Percentiles rank a stretch among this genome's conserved stretches.
phyloP scores from a whole-genome alignment of 2,113 vertebrate genomes.

The Phodopus roborovskii region DNA sequence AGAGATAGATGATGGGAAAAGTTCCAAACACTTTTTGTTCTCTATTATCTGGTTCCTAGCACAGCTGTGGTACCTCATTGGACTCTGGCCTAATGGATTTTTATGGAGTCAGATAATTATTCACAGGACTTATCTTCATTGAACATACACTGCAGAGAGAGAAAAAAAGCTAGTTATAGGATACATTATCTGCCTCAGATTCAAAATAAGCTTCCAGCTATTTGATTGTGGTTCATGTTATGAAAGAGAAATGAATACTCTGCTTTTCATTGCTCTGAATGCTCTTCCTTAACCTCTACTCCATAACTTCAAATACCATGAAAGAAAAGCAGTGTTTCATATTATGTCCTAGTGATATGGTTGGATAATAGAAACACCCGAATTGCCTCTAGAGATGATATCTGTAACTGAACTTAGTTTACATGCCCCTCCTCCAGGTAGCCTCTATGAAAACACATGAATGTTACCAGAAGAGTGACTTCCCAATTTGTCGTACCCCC shows the following conservation, averaged over 20 bases:
- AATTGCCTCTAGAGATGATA: neutral
- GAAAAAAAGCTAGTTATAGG: constrained; percentile 68
- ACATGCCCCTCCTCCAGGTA: neutral
- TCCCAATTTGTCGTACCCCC: accelerated
- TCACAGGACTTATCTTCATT: constrained; percentile 67
- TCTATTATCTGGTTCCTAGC: constrained; percentile 13
- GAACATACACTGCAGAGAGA: constrained; percentile 68
- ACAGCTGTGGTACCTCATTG: constrained; percentile 60
- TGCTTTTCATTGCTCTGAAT: constrained; percentile 10
- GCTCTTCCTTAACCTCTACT: neutral
- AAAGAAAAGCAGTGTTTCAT: neutral
- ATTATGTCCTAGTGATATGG: neutral
- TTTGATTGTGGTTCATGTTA: constrained; percentile 61
- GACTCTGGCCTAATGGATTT: constrained; percentile 71
- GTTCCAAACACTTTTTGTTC: neutral
- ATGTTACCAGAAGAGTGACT: neutral
- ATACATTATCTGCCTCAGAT: constrained; percentile 63
- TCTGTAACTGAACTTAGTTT: neutral
- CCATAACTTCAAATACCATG: constrained; percentile 12
- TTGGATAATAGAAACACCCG: neutral
- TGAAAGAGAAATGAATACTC: constrained; percentile 63
- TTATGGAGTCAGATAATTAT: constrained; percentile 68
- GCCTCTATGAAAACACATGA: neutral
- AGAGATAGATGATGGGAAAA: neutral
- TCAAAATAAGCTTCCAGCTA: constrained; percentile 58